Base-by-base conservation (phyloP, 2,113 vertebrate genomes). In the Sinocyclocheilus anophthalmus region DNA sequence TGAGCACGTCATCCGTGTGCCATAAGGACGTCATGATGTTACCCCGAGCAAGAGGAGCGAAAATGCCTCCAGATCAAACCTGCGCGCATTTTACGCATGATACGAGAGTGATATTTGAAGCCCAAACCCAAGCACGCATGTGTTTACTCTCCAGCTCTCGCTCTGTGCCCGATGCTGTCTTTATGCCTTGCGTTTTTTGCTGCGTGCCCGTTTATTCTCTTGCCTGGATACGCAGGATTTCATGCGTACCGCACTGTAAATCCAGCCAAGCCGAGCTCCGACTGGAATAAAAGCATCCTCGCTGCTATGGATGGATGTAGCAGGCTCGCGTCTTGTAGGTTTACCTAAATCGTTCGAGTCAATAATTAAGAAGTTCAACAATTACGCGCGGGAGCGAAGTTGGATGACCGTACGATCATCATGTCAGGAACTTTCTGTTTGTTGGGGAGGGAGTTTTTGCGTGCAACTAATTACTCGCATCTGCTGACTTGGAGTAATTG, bases 181-280 rank as follows among this genome's bases (percentile, higher is more conserved):
- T 78, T 26, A 48, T 45, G 75, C 45, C 39, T 72, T 87, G 86
- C 86, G 86, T 73, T 57, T 84, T 65, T 79, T 87, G 59, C 55
- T 84, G 57, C 86, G 86, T 76, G 70, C 39, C 42, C 50, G 80
- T 81, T 84, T 53, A 84, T 87, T 87, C 86, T 75, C 67, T 79
- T 61, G 82, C 12, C 67, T 81, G 82, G 67, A 81, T 87, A 81
- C 83, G 86, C 86, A 75, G 55, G 83, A 81, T 79, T 81, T 72
- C 14, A 22, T 61, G 83, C 83, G 86, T 76, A 87, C 76, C 33
- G 42, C 65, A 61, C 65, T 81, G 77, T 86, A 86, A 72, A 86
- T 50, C 84, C 84, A 63, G 59, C 20, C 59, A 37, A 76, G 80
- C 12, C 18, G 69, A 53, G 20, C 75, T 67, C 39, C 3, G 61